A percentile compares a stretch with the other conserved stretches of the same genome.
Conservation (phyloP, 2,113 vertebrate species). For the Notechis scutatus region DNA sequence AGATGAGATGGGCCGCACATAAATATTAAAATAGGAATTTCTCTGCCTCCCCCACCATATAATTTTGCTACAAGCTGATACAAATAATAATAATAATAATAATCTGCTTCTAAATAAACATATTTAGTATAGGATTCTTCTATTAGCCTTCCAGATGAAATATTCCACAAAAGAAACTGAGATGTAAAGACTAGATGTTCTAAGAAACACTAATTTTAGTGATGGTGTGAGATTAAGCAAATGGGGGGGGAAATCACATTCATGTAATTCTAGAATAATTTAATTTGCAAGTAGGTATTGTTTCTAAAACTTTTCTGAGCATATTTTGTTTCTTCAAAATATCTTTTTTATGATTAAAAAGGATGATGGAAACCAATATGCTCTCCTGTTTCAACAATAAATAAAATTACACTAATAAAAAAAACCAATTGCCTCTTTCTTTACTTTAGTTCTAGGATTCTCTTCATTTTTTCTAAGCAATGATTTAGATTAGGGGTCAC, state of each 20-base stretch:
- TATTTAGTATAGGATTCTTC: neutral
- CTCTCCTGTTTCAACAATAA: conserved; percentile 32
- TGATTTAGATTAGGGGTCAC: neutral
- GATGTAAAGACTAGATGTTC: conserved; percentile 10
- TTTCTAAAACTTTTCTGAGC: conserved; percentile 23
- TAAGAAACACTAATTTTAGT: conserved; percentile 16
- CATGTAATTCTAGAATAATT: conserved; percentile 23
- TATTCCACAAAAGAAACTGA: neutral
- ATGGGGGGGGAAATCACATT: neutral
- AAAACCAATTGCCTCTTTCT: neutral
- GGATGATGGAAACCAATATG: conserved; percentile 23
- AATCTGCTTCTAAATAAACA: neutral
- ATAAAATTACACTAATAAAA: conserved; percentile 15
- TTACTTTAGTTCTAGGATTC: neutral
- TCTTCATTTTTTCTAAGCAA: neutral
- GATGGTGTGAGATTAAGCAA: conserved; percentile 21
- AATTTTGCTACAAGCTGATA: neutral
- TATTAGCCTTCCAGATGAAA: conserved; percentile 3
- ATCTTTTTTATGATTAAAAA: conserved; percentile 48
- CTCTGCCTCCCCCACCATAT: neutral
- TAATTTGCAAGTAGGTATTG: conserved; percentile 18
- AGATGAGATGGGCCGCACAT: neutral
- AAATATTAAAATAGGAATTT: neutral
- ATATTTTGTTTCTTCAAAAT: conserved; percentile 18
- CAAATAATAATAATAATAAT: neutral